Base-by-base conservation (phyloP, 2,797 vertebrate species). In the Glyptemys insculpta region DNA sequence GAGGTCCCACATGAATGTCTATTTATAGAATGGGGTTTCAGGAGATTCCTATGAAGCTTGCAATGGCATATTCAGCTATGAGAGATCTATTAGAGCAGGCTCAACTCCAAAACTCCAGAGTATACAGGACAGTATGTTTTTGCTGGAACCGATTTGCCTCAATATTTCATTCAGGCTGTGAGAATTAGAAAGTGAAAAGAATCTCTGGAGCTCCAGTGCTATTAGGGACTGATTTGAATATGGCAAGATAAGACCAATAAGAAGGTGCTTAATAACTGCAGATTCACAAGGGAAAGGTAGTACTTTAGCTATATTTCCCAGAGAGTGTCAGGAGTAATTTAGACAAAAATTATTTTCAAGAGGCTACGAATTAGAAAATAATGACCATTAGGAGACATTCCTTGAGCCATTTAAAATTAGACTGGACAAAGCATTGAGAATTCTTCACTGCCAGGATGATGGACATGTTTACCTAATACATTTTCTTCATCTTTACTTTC, bases 201-300 rank as follows among this genome's bases (percentile, higher is more conserved):
- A 91, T 86, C 72, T 84, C 65, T n/a, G 83, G 83, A 89, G 15
- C n/a, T 86, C 21, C n/a, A 83, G 31, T 44, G 49, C 1, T 56
- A 54, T 21, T 83, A 37, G 49, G 21, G 41, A 84, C 16, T 44
- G 82, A 94, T 91, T 91, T 90, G 3, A 79, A 65, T 72, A 52
- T 9, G 29, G 47, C 25, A 91, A 94, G 95, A 10, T 74, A 93
- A 95, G 84, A 83, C 15, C 47, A 79, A 14, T 41, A 88, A 79
- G 29, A 85, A 94, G 19, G 6, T 50, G 50, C 15, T 82, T 87
- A 94, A 81, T 62, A 85, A 16, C 21, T 91, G 49, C 72, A 4
- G 1, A 86, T 37, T 88, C 83, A 94, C 76, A 83, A 97, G 50
- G 8, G 4, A 95, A 96, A 92, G 5, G 14, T 21, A 94, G 12